A percentile compares a stretch with the other conserved stretches of the same genome.
Evolutionary conservation across 2,888 invertebrate genomes (phyloP).

Genomic region (Heterodera filipjevi): DNA sequence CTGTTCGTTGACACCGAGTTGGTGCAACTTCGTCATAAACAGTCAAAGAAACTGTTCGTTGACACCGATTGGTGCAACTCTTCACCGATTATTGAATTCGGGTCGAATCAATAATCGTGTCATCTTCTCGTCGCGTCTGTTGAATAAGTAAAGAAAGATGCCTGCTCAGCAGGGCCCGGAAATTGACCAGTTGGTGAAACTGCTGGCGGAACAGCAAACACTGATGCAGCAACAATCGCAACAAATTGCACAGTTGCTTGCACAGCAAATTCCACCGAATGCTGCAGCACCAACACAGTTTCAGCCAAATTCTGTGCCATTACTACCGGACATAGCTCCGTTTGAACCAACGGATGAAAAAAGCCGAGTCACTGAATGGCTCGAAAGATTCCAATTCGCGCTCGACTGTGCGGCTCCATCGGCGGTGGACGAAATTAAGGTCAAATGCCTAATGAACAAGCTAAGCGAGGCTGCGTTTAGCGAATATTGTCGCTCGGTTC

Average conservation of each 20-base stretch:
- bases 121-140: too few relatives aligned
- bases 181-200: not conserved
- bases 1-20: too few relatives aligned
- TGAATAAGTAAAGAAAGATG: too few relatives aligned
- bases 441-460: slow-evolving; percentile 4
- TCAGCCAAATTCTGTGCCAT: not conserved
- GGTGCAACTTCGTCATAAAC: too few relatives aligned
- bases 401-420: not conserved
- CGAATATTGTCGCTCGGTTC: not conserved
- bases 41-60: too few relatives aligned
- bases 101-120: too few relatives aligned
- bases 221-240: not conserved
- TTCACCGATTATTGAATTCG: too few relatives aligned
- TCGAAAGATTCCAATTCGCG: not conserved
- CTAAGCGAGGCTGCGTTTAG: not conserved
- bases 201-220: not conserved
- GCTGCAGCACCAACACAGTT: not conserved
- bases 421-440: not conserved
- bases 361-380: not conserved
- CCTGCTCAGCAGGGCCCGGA: too few relatives aligned
- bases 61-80: too few relatives aligned
- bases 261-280: too few relatives aligned
- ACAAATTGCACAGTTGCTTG: not conserved
- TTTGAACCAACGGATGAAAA: not conserved
- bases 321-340: not conserved